phyloP scores from a whole-genome alignment of 2,888 invertebrate genomes.

The Idaea dimidiata region DNA sequence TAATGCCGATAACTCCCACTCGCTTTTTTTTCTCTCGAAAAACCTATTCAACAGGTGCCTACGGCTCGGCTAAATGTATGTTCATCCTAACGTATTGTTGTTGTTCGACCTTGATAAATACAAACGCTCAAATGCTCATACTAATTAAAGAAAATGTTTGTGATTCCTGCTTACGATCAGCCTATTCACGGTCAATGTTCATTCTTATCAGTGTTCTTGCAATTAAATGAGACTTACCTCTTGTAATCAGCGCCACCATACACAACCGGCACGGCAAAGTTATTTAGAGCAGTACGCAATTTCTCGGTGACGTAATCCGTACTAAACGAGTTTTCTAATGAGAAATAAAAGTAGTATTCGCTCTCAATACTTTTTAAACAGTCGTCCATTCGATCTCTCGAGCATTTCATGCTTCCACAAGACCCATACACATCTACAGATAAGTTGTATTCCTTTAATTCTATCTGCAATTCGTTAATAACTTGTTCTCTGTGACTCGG shows the following conservation, averaged over 20 bases:
- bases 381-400: constrained; percentile 18
- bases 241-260: constrained; percentile 83
- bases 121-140: neutral
- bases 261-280: constrained; percentile 82
- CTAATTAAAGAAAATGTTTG: neutral
- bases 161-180: neutral
- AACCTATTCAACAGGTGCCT: too few relatives aligned
- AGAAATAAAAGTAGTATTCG: constrained; percentile 52
- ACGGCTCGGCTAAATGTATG: too few relatives aligned
- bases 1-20: too few relatives aligned
- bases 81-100: neutral
- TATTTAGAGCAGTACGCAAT: constrained; percentile 56
- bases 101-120: neutral
- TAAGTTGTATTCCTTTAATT: constrained; percentile 32
- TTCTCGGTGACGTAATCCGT: constrained; percentile 57
- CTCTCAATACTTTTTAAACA: constrained; percentile 34
- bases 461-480: constrained; percentile 23
- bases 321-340: constrained; percentile 49
- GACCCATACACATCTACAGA: constrained; percentile 42
- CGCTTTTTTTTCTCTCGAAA: too few relatives aligned
- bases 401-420: constrained; percentile 39
- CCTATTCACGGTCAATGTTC: neutral
- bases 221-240: constrained; percentile 30
- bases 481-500: constrained; percentile 27
- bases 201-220: neutral